These are phyloP conservation scores for Cydia strobilella DNA, from an alignment of 1,140 invertebrate genomes.

Conservation along the genomic window DNA sequence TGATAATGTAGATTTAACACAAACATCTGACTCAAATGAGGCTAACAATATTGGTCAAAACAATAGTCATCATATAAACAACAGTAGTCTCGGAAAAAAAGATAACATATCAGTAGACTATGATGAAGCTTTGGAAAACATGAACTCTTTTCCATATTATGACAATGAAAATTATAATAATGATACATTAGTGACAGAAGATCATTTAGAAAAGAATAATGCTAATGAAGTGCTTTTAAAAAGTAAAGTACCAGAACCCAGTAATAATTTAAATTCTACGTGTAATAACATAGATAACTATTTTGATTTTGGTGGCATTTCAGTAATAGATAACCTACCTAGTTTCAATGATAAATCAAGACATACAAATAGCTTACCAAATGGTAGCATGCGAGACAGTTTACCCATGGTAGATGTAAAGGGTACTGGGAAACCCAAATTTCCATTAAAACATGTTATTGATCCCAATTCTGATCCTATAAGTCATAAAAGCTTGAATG, in stretches of 20 bases:
- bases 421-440: conserved; percentile 21
- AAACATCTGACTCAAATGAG: conserved; percentile 42
- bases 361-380: conserved; percentile 23
- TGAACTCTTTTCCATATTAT: conserved; percentile 18
- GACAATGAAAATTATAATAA: conserved; percentile 18
- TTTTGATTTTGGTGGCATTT: conserved; percentile 54
- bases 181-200: background rate
- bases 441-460: background rate
- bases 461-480: background rate
- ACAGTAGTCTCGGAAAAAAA: conserved; percentile 48
- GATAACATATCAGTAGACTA: conserved; percentile 66
- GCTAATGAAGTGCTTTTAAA: conserved; percentile 38
- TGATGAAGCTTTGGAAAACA: conserved; percentile 53
- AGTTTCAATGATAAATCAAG: conserved; percentile 14
- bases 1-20: conserved; percentile 59
- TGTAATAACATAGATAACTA: conserved; percentile 39
- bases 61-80: conserved; percentile 24
- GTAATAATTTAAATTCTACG: conserved; percentile 70
- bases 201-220: background rate
- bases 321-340: conserved; percentile 49
- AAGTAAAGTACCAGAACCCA: conserved; percentile 44
- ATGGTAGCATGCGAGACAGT: conserved; percentile 42
- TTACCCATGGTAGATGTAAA: conserved; percentile 39
- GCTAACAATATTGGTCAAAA: conserved; percentile 19
- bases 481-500: background rate